These are phyloP conservation scores for Eciton burchellii DNA, from an alignment of 1,140 invertebrate species.

Conservation along the genomic window DNA sequence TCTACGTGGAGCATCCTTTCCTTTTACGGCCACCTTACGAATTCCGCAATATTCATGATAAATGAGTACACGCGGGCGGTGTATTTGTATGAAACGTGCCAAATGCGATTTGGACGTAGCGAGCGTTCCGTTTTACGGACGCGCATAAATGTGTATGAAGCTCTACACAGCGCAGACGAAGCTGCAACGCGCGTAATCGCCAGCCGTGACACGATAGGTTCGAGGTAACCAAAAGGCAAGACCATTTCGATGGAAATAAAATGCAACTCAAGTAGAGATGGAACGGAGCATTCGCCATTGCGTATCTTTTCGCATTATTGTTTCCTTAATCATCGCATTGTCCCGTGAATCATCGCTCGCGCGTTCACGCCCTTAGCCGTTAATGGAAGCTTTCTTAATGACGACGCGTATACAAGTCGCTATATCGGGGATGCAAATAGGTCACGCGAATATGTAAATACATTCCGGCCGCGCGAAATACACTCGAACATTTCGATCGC, in stretches of 20 bases:
- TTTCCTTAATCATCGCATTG: slow-evolving; percentile 21
- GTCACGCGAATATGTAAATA: slow-evolving; percentile 53
- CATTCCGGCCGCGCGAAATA: slow-evolving; percentile 23
- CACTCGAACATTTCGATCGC: slow-evolving; percentile 42
- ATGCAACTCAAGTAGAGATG: neutral
- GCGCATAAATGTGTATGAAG: slow-evolving; percentile 52
- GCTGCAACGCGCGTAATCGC: slow-evolving; percentile 46
- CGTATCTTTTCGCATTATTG: slow-evolving; percentile 24
- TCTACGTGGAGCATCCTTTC: slow-evolving; percentile 29
- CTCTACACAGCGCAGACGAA: slow-evolving; percentile 39
- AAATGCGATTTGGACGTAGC: slow-evolving; percentile 53
- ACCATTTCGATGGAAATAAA: slow-evolving; percentile 56
- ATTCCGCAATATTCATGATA: slow-evolving; percentile 74
- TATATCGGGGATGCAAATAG: slow-evolving; percentile 53
- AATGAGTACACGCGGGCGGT: slow-evolving; percentile 68
- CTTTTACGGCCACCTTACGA: neutral
- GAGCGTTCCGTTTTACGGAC: slow-evolving; percentile 33
- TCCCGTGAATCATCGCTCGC: slow-evolving; percentile 1
- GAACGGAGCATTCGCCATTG: neutral
- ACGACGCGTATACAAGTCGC: slow-evolving; percentile 4
- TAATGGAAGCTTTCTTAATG: slow-evolving; percentile 45
- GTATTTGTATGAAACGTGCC: slow-evolving; percentile 55
- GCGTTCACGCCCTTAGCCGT: neutral
- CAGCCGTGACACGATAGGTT: slow-evolving; percentile 31
- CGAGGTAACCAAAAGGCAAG: slow-evolving; percentile 33